Conservation (phyloP, 2,797 vertebrate species). For the Scolopax bukidnonensis region DNA sequence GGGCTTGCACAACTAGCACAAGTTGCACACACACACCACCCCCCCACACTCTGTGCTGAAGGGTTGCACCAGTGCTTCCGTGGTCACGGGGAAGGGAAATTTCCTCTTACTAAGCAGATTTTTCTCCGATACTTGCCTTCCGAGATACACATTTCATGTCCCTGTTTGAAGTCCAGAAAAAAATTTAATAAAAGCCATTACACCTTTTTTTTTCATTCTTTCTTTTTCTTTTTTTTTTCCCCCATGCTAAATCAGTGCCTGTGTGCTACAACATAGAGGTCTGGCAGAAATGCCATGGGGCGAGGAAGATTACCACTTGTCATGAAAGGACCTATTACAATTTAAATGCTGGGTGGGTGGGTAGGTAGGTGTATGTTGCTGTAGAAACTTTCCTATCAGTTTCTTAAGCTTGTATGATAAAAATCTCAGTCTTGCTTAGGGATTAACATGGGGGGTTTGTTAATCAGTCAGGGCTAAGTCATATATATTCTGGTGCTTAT, state of each 20-base stretch:
- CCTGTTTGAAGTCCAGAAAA: neutral
- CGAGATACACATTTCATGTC: neutral
- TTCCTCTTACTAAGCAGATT: neutral
- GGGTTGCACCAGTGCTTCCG: fast-evolving
- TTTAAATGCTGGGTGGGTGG: neutral
- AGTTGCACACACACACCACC: fast-evolving
- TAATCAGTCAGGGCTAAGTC: neutral
- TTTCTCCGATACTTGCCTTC: neutral
- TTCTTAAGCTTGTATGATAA: neutral
- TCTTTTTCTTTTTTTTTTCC: too few relatives aligned
- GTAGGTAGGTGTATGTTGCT: neutral
- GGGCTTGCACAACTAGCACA: fast-evolving
- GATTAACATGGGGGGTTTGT: neutral
- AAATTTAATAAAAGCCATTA: neutral
- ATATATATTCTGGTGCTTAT: neutral
- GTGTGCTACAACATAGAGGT: neutral
- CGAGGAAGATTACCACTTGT: neutral
- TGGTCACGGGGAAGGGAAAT: neutral
- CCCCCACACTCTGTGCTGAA: neutral
- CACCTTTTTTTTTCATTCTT: neutral
- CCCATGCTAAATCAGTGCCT: neutral
- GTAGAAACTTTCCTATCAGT: neutral
- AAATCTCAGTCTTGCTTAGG: neutral
- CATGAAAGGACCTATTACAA: neutral
- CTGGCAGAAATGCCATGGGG: neutral